These are phyloP conservation scores for Bombus haemorrhoidalis DNA, from an alignment of 1,140 invertebrate species.

Conservation along the genomic window DNA sequence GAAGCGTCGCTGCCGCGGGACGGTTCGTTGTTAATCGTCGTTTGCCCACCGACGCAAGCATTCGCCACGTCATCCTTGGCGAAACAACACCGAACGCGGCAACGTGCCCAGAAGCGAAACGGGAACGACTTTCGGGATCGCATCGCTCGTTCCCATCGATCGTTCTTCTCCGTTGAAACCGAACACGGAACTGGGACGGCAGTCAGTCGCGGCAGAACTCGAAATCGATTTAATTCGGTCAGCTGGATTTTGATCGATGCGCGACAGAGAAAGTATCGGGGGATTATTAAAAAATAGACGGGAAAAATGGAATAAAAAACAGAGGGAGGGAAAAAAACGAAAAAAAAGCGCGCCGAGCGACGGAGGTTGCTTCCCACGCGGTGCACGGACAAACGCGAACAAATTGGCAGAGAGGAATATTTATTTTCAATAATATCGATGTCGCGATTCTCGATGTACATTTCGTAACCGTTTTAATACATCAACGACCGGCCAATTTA, in stretches of 20 bases:
- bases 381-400: slow-evolving; percentile 25
- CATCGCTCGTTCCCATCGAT: background rate
- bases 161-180: background rate
- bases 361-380: slow-evolving; percentile 34
- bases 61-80: background rate
- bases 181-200: slow-evolving; percentile 31
- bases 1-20: slow-evolving; percentile 35
- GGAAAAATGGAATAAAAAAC: slow-evolving; percentile 23
- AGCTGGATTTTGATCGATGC: slow-evolving; percentile 56
- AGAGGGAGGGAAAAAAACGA: background rate
- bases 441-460: slow-evolving; percentile 36
- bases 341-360: background rate
- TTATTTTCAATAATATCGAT: slow-evolving; percentile 55
- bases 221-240: slow-evolving; percentile 53
- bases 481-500: slow-evolving; percentile 41
- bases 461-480: slow-evolving; percentile 52
- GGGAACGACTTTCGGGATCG: background rate
- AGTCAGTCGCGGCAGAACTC: background rate
- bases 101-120: slow-evolving; percentile 5
- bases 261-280: slow-evolving; percentile 46
- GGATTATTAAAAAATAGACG: slow-evolving; percentile 45
- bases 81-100: background rate
- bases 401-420: slow-evolving; percentile 36
- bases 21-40: slow-evolving; percentile 25
- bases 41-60: background rate